Base-by-base conservation (phyloP, 2,113 vertebrate species). In the Pseudorectes ferrugineus region DNA sequence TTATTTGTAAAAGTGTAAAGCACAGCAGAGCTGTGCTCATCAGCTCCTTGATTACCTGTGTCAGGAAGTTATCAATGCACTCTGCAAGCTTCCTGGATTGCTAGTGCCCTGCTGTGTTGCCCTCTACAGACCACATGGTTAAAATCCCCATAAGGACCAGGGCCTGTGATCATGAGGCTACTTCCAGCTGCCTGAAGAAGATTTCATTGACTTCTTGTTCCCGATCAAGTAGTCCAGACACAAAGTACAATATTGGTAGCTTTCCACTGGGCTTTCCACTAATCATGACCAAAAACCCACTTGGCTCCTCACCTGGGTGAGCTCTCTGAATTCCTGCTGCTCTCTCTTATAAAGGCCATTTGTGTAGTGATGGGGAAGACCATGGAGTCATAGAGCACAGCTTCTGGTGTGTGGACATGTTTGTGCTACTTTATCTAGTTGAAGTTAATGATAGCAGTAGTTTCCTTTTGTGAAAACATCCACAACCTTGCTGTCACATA, bases 121-220 rank as follows among this genome's bases (percentile, higher is more conserved):
- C 7, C 29, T 59, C 13, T 23, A 31, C 28, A 58, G 23, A 46
- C 4, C 12, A 49, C 2, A 10, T 25, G 14, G 26, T 55, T 77
- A 49, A 76, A 89, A 65, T 38, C 12, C 38, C 10, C 4, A 2
- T 17, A 23, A 80, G 19, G 31, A 61, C 10, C 24, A 73, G 22
- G 4, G 2, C 6, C 21, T 62, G 8, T 2, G 6, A 66, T 46
- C 0, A 0, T 46, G 59, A 68, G 8, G 9, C 5, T 61, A 5
- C 33, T 63, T 89, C 25, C 23, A 79, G 8, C 12, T 54, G 5
- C 33, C 31, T 70, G 28, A 88, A 89, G 49, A 54, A 38, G 18
- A 17, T 55, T 72, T 81, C 6, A 21, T 48, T 22, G 70, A 18
- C 46, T 74, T 68, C 40, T 78, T 46, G 5, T 9, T 23, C 24